These are phyloP conservation scores for Psix sp. DNA, from an alignment of 1,140 invertebrate species.

Conservation along the genomic window DNA sequence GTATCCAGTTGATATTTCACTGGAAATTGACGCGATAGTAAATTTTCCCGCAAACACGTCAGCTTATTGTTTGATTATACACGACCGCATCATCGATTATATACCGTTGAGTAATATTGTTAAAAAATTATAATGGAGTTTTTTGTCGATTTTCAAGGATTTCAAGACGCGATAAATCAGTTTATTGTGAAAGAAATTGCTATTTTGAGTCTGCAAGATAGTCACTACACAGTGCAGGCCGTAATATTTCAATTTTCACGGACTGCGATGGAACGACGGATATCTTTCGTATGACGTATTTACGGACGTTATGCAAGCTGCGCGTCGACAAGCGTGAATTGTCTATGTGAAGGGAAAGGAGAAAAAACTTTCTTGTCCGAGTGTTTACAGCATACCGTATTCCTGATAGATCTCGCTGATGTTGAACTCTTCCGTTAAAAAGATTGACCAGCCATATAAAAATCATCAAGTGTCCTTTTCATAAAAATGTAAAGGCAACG, in stretches of 20 bases:
- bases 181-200: neutral
- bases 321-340: too few relatives aligned
- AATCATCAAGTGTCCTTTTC: too few relatives aligned
- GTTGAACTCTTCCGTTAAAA: too few relatives aligned
- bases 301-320: too few relatives aligned
- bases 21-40: slow-evolving; percentile 33
- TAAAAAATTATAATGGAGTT: neutral
- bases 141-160: neutral
- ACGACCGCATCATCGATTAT: neutral
- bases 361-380: too few relatives aligned
- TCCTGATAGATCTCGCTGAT: too few relatives aligned
- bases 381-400: too few relatives aligned
- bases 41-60: too few relatives aligned
- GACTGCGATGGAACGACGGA: neutral
- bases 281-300: neutral
- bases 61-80: neutral
- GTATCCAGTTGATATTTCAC: neutral
- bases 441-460: too few relatives aligned
- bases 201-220: neutral
- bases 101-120: neutral
- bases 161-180: neutral
- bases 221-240: neutral
- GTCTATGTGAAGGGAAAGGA: too few relatives aligned
- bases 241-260: neutral
- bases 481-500: too few relatives aligned